These are phyloP conservation scores for Chelonus formosanus DNA, from an alignment of 2,888 invertebrate genomes.

Conservation along the genomic window DNA sequence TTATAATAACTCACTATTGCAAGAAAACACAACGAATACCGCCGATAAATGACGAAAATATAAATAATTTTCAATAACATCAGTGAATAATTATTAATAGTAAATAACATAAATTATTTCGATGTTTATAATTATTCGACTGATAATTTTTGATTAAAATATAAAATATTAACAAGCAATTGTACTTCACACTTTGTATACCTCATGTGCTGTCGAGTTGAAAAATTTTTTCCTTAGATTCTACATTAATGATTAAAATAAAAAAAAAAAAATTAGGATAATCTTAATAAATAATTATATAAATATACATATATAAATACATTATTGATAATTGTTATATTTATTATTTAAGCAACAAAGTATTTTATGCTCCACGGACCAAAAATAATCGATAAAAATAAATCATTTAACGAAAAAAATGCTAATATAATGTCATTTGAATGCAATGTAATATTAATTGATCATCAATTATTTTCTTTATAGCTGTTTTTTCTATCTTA, in stretches of 20 bases:
- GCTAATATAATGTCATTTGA: background rate
- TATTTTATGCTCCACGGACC: constrained; percentile 59
- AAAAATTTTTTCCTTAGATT: too few species aligned
- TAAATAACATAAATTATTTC: background rate
- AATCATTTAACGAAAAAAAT: constrained; percentile 27
- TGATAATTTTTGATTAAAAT: background rate
- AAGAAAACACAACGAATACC: too few species aligned
- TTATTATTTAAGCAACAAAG: constrained; percentile 43
- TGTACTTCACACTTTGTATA: constrained; percentile 38
- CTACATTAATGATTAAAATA: too few species aligned
- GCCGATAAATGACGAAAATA: too few species aligned
- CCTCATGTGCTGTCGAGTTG: constrained; percentile 35
- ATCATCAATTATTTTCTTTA: constrained; percentile 17
- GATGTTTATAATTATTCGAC: background rate
- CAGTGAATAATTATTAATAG: background rate
- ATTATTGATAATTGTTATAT: constrained; percentile 40
- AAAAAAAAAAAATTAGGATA: background rate
- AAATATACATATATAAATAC: background rate
- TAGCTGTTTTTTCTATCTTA: constrained; percentile 1
- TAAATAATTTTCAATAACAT: background rate
- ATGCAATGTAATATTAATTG: constrained; percentile 27
- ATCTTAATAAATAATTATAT: background rate
- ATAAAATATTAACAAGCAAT: background rate
- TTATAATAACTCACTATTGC: too few species aligned
- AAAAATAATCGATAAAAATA: constrained; percentile 43